Evolutionary conservation across 1,140 invertebrate species (phyloP).

Genomic region (Drosophila subobscura): DNA sequence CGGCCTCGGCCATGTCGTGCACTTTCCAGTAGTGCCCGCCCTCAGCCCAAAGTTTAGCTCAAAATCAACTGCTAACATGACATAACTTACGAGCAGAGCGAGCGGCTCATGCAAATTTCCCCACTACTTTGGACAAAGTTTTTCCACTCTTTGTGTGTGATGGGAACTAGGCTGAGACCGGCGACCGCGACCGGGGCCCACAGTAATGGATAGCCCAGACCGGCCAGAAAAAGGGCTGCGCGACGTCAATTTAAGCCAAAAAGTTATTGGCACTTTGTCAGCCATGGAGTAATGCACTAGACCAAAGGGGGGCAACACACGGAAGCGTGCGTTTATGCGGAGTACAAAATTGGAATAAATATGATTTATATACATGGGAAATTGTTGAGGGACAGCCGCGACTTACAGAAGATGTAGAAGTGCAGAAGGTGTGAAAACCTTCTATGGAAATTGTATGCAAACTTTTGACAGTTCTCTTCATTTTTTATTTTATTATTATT

Average conservation of each 20-base stretch:
- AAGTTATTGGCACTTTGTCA: constrained; percentile 81
- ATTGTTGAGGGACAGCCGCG: too few species aligned
- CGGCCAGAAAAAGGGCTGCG: constrained; percentile 29
- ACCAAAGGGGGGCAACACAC: neutral
- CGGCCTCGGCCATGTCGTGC: constrained; percentile 34
- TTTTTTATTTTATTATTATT: too few species aligned
- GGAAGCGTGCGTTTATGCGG: constrained; percentile 26
- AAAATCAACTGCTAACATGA: constrained; percentile 81
- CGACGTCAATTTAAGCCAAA: constrained; percentile 47
- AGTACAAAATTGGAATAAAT: too few species aligned
- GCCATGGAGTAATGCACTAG: constrained; percentile 28
- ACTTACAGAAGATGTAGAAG: too few species aligned
- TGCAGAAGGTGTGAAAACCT: too few species aligned
- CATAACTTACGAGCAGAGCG: constrained; percentile 69
- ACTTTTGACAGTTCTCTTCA: too few species aligned
- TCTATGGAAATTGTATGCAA: too few species aligned
- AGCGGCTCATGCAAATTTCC: constrained; percentile 63
- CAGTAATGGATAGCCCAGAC: constrained; percentile 29
- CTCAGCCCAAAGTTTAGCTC: constrained; percentile 30
- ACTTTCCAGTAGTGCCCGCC: constrained; percentile 4
- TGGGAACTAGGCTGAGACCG: constrained; percentile 40
- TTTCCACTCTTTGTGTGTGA: constrained; percentile 18
- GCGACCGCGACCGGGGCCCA: too few species aligned
- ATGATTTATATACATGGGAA: too few species aligned
- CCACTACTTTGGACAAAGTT: constrained; percentile 15